Evolutionary conservation across 1,140 invertebrate species (phyloP), one percentile per base, ranked within the genome.

Genomic region (Drosophila bocqueti): DNA sequence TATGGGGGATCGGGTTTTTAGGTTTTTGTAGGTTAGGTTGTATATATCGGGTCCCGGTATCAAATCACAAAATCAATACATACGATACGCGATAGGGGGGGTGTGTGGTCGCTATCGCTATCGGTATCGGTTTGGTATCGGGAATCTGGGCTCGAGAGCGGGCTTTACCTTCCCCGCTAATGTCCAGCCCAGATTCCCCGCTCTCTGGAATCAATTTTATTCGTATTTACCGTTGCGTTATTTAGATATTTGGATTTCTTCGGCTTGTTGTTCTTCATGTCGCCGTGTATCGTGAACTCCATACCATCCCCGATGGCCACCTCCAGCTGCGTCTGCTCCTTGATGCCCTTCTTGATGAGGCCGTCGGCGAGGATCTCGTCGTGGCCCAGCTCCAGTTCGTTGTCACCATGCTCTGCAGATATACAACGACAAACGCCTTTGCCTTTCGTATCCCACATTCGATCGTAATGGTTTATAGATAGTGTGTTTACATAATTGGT

Each of bases 271-370:
- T 96, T 96, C 94, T 96, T 95, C 82, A 95, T 93, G 93, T 96
- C 96, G 94, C 96, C 97, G 93, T 97, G 97, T 94, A 98, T 97
- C 5, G 96, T 97, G 87, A 98, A 97, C 93, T 98, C 97, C 96
- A 98, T 97, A 49, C 97, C 97, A 92, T 98, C 97, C 10, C 97
- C 96, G 80, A 98, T 97, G 34, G 96, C 96, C 72, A 98, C 96
- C 94, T 98, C 97, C 59, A 98, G 94, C 93, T 97, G 96, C 72
- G 97, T 96, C 94, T 97, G 97, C 77, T 96, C 96, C 93, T 98
- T 98, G 92, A 97, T 97, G 81, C 97, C 96, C 91, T 96, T 95
- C 93, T 96, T 97, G 67, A 97, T 95, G 68, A 97, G 95, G 34
- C 96, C 96, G 93, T 98, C 97, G 58, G 96, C 96, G 68, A 97